These are phyloP conservation scores for Pogonophryne albipinna DNA, from an alignment of 2,797 vertebrate genomes.

Conservation along the genomic window DNA sequence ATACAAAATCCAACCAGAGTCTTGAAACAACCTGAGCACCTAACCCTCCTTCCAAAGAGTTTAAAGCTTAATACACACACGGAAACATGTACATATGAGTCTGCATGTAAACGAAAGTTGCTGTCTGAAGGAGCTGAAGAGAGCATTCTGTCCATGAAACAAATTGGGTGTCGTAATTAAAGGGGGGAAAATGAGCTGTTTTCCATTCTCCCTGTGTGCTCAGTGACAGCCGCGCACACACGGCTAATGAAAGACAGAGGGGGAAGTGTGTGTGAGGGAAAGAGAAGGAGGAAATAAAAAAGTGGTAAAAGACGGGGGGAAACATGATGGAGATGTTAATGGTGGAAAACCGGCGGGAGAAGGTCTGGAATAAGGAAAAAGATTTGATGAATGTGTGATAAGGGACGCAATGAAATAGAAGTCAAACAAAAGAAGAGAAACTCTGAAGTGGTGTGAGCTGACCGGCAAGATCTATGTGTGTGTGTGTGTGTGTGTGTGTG, in stretches of 20 bases:
- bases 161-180: slow-evolving; percentile 69
- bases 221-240: slow-evolving; percentile 38
- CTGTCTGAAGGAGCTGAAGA: slow-evolving; percentile 39
- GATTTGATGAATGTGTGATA: slow-evolving; percentile 26
- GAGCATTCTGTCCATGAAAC: slow-evolving; percentile 63
- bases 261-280: slow-evolving; percentile 2
- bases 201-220: slow-evolving; percentile 39
- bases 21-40: not conserved
- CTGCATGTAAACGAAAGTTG: slow-evolving; percentile 31
- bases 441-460: slow-evolving; percentile 32
- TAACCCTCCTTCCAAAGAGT: not conserved
- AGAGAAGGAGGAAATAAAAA: slow-evolving; percentile 22
- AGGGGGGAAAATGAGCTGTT: slow-evolving; percentile 44
- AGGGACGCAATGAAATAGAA: slow-evolving; percentile 46
- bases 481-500: slow-evolving; percentile 54
- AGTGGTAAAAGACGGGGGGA: slow-evolving; percentile 30
- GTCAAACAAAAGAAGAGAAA: slow-evolving; percentile 32
- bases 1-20: not conserved
- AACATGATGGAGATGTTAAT: slow-evolving; percentile 48
- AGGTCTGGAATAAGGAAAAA: slow-evolving; percentile 15
- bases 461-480: slow-evolving; percentile 17
- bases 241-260: slow-evolving; percentile 50
- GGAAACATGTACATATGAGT: not conserved
- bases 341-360: slow-evolving; percentile 32
- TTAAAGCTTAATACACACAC: not conserved